Evolutionary conservation across 2,888 invertebrate genomes (phyloP).

Genomic region (Catotricha subobsoleta): DNA sequence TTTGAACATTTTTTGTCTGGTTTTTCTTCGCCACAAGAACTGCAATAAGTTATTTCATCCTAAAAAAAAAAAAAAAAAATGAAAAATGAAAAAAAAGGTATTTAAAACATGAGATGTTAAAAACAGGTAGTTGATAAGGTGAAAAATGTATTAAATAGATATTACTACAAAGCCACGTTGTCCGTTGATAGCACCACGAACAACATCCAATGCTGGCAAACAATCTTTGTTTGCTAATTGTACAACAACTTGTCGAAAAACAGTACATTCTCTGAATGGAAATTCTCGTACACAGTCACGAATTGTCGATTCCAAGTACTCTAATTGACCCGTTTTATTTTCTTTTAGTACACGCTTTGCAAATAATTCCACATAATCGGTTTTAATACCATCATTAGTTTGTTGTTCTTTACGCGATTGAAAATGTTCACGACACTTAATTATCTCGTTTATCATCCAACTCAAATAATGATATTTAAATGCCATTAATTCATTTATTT

Average conservation of each 20-base stretch:
- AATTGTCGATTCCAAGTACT: slow-evolving; percentile 53
- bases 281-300: slow-evolving; percentile 78
- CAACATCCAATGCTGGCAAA: slow-evolving; percentile 47
- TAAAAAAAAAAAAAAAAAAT: slow-evolving; percentile 11
- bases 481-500: slow-evolving; percentile 78
- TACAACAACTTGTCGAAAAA: slow-evolving; percentile 67
- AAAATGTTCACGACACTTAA: slow-evolving; percentile 49
- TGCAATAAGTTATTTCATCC: slow-evolving; percentile 49
- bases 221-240: slow-evolving; percentile 54
- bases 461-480: slow-evolving; percentile 75
- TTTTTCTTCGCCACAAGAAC: slow-evolving; percentile 74
- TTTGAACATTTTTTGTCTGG: slow-evolving; percentile 87
- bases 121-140: slow-evolving; percentile 14
- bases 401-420: slow-evolving; percentile 32
- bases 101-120: background rate
- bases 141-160: slow-evolving; percentile 1
- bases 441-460: slow-evolving; percentile 52
- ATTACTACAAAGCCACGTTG: slow-evolving; percentile 54
- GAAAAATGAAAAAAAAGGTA: background rate
- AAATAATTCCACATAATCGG: slow-evolving; percentile 56
- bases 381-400: slow-evolving; percentile 34
- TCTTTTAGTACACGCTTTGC: slow-evolving; percentile 53
- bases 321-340: slow-evolving; percentile 47
- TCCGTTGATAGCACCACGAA: slow-evolving; percentile 72
- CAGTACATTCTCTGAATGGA: slow-evolving; percentile 73